phyloP scores from a whole-genome alignment of 2,888 invertebrate species.

The Achlya flavicornis region DNA sequence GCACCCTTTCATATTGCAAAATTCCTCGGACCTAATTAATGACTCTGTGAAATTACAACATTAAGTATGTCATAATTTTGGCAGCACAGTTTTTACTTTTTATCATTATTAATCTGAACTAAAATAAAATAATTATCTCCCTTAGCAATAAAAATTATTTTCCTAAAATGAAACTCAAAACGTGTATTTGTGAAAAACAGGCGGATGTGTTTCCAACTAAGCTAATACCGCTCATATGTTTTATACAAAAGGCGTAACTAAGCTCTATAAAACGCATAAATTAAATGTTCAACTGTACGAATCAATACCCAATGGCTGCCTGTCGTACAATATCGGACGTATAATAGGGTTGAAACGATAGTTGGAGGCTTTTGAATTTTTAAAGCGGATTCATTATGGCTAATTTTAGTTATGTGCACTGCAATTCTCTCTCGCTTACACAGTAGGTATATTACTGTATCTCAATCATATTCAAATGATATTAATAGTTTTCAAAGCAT shows the following conservation, averaged over 20 bases:
- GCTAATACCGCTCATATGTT: not conserved
- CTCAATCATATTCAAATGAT: too few relatives aligned
- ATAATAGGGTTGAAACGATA: conserved; percentile 45
- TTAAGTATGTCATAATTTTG: not conserved
- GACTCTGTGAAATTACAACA: not conserved
- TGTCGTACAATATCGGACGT: conserved; percentile 44
- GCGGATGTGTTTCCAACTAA: not conserved
- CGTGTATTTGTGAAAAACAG: not conserved
- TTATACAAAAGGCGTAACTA: conserved; percentile 27
- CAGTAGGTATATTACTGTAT: too few relatives aligned
- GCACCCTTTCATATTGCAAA: not conserved
- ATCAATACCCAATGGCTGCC: conserved; percentile 57
- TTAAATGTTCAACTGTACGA: conserved; percentile 49
- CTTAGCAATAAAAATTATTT: not conserved
- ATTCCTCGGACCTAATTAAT: not conserved
- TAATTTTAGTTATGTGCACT: not conserved
- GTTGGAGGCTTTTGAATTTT: not conserved
- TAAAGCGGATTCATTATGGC: not conserved
- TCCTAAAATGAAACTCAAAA: not conserved
- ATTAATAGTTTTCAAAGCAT: too few relatives aligned
- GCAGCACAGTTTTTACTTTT: too few relatives aligned
- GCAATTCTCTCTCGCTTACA: too few relatives aligned
- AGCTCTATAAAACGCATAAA: conserved; percentile 47
- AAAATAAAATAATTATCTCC: not conserved
- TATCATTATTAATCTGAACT: too few relatives aligned